Base-by-base conservation (phyloP, 2,797 vertebrate species). In the Lacerta viridis region DNA sequence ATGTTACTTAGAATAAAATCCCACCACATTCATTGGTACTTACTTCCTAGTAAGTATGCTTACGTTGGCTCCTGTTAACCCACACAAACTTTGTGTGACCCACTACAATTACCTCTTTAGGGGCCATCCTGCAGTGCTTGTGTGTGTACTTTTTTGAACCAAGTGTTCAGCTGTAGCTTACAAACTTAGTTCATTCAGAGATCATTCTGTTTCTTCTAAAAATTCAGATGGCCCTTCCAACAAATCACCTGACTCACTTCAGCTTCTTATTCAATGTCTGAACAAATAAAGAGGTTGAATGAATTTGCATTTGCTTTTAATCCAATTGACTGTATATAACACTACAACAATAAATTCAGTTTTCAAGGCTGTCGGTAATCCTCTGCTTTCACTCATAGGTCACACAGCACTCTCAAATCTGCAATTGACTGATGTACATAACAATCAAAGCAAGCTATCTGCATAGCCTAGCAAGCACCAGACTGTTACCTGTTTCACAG, bases 401-500 rank as follows among this genome's bases (percentile, higher is more conserved):
- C 18, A 69, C 83, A 33, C 1, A 39, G 39, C 0, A 0, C 68
- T 64, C 0, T 85, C 64, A 20, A 77, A 27, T 50, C 86, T 41
- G 88, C 83, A 86, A 84, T 80, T 27, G 9, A 69, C 41, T 87
- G 69, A 5, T 80, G 66, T 13, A 5, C 46, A 36, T 20, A 3
- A 0, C 77, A 87, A 1, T 17, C 7, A 82, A 59, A 88, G 10
- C 17, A 61, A n/a, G 80, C 25, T 64, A 74, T 29, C 25, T 36
- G 5, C 11, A 18, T 23, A 39, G 4, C 5, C 29, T 55, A 72
- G 59, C 71, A 66, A 10, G 33, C 1, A 2, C 17, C 13, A 84
- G 68, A 74, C 25, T 13, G 89, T 98, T 98, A 99, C 98, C 98
- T 99, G 98, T 96, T 99, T 98, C 88, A 99, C 97, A 96, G 98